phyloP scores from a whole-genome alignment of 64 coral and sea anemone genomes.

The Stichodactyla mertensii region DNA sequence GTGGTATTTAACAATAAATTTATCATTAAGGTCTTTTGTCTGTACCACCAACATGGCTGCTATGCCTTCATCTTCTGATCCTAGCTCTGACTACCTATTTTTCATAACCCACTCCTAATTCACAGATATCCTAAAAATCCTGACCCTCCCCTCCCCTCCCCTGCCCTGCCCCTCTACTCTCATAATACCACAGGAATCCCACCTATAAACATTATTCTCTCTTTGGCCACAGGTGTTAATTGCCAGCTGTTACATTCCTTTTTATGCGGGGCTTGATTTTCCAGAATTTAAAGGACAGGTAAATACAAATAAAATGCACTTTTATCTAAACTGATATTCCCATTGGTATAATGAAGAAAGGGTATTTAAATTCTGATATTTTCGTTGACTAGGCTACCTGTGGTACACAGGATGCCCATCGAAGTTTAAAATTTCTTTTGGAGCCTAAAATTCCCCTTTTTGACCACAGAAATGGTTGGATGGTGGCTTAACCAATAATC shows the following conservation, averaged over 20 bases:
- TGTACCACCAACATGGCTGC: no score
- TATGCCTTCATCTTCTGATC: no score
- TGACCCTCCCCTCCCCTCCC: no score
- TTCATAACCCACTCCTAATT: no score
- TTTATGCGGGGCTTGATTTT: slow-evolving; percentile 81
- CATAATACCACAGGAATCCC: background rate
- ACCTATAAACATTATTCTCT: background rate
- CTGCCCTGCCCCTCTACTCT: no score
- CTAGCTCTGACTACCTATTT: no score
- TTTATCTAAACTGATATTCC: no score
- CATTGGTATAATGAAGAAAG: no score
- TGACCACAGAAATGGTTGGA: slow-evolving; percentile 95
- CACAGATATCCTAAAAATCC: no score
- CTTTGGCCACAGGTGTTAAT: slow-evolving; percentile 59
- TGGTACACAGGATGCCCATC: background rate
- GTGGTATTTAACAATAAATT: no score
- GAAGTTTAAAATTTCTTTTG: background rate
- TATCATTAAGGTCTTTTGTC: no score
- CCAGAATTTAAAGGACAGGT: slow-evolving; percentile 91
- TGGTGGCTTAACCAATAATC: slow-evolving; percentile 93
- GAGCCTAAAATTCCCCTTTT: background rate
- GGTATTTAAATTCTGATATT: background rate
- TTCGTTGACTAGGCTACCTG: background rate
- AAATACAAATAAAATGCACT: background rate
- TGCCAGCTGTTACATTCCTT: slow-evolving; percentile 97